phyloP scores from a whole-genome alignment of 1,140 invertebrate species.

The Eurytemora carolleeae region DNA sequence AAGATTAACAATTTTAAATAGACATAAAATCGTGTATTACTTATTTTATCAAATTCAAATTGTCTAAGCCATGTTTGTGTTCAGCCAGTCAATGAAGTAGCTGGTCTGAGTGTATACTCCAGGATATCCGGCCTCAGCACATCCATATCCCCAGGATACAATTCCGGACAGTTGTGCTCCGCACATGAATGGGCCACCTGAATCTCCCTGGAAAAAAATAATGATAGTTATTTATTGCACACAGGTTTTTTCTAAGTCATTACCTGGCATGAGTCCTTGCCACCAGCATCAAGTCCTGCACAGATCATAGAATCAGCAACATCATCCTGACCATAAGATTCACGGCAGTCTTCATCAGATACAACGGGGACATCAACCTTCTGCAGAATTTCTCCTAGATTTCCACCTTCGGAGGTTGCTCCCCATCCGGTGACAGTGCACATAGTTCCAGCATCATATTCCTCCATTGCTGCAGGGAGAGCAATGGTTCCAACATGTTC shows the following conservation, averaged over 20 bases:
- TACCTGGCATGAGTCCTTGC: constrained; percentile 52
- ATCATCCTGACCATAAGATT: not conserved
- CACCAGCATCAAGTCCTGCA: constrained; percentile 15
- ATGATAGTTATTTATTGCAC: too few relatives aligned
- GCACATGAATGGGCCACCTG: constrained; percentile 13
- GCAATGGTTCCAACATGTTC: not conserved
- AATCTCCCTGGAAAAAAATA: constrained; percentile 17
- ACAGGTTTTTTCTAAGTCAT: too few relatives aligned
- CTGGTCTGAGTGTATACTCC: constrained; percentile 38
- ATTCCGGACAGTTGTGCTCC: too few relatives aligned
- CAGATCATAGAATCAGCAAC: constrained; percentile 15
- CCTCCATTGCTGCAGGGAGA: not conserved
- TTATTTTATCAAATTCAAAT: too few relatives aligned
- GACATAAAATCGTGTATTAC: too few relatives aligned
- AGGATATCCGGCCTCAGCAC: constrained; percentile 34
- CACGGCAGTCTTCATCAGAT: not conserved
- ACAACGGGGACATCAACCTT: not conserved
- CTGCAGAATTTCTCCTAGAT: not conserved
- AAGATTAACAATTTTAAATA: too few relatives aligned
- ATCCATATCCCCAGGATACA: constrained; percentile 40
- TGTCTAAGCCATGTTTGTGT: too few relatives aligned
- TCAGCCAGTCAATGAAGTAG: constrained; percentile 31
- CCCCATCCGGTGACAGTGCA: not conserved
- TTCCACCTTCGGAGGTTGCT: not conserved
- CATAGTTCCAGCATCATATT: not conserved